Base-by-base conservation (phyloP, 2,113 vertebrate species). In the Callionymus lyra region DNA sequence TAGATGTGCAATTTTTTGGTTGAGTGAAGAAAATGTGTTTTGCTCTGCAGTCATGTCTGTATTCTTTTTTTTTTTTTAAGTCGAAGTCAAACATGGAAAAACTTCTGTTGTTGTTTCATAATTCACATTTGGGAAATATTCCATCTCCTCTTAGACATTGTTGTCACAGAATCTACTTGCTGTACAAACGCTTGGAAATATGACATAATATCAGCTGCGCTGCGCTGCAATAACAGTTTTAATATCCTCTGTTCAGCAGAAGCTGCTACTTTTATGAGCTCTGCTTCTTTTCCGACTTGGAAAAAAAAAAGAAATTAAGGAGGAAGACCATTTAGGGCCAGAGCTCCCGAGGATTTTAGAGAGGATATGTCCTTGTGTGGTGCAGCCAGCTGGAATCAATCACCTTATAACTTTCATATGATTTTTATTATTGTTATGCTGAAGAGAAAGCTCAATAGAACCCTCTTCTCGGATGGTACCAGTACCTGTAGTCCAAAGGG, bases 161-260 rank as follows among this genome's bases (percentile, higher is more conserved):
- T 11, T 53, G 33, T 44, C 41, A 15, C 33, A 18, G 10, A 31
- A 46, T 31, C 32, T 13, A 31, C 31, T 3, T 14, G 16, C 18
- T 53, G 31, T 39, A 38, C 49, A 50, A 21, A 43, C 43, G 34
- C 13, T 34, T 32, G 53, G 45, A 41, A 52, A 56, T 44, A 56
- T 14, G 34, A 45, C 32, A 41, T 17, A 49, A 38, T 42, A 42
- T 45, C 33, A 48, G 38, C 33, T 32, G 15, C 41, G 47, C 36
- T 13, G 1, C 9, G 2, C 11, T 11, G 52, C 44, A 49, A 56
- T 49, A 61, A 66, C 63, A 41, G 38, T 45, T 66, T 53, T 61
- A 49, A 61, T 66, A 57, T 53, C 53, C 19, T 53, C 45, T 57
- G 45, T 33, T 42, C 33, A 21, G 34, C 39, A 31, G 34, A 33